These are phyloP conservation scores for Anadara kagoshimensis DNA, from an alignment of 1,140 invertebrate genomes.

Conservation along the genomic window DNA sequence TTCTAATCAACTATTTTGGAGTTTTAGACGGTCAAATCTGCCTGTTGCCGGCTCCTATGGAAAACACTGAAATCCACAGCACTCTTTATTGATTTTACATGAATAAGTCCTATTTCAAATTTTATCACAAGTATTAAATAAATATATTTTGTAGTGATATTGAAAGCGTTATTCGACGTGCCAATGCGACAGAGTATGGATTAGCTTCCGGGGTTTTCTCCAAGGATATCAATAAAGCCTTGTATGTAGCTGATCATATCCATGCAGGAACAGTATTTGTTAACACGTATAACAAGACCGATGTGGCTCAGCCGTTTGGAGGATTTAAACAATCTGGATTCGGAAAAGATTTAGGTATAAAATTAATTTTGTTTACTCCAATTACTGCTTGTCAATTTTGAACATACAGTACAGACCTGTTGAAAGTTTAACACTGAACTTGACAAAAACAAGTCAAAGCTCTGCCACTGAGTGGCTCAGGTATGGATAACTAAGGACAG, in stretches of 20 bases:
- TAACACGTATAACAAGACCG: constrained; percentile 98
- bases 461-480: no score
- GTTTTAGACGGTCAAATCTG: no score
- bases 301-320: constrained; percentile 97
- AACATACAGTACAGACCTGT: no score
- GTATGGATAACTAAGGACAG: no score
- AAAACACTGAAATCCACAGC: no score
- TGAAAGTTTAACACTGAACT: no score
- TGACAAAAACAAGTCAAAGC: no score
- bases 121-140: neutral
- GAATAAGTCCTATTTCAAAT: no score
- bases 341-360: constrained; percentile 92
- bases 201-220: constrained; percentile 95
- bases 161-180: constrained; percentile 88
- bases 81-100: no score
- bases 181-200: constrained; percentile 91
- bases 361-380: neutral
- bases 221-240: constrained; percentile 88
- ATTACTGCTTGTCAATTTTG: no score
- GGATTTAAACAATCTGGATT: constrained; percentile 98
- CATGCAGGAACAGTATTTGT: constrained; percentile 96
- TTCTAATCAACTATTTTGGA: no score
- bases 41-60: no score
- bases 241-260: constrained; percentile 89
- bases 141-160: constrained; percentile 80